Conservation (phyloP, 1,140 invertebrate species). For the Tetragnatha versicolor region DNA sequence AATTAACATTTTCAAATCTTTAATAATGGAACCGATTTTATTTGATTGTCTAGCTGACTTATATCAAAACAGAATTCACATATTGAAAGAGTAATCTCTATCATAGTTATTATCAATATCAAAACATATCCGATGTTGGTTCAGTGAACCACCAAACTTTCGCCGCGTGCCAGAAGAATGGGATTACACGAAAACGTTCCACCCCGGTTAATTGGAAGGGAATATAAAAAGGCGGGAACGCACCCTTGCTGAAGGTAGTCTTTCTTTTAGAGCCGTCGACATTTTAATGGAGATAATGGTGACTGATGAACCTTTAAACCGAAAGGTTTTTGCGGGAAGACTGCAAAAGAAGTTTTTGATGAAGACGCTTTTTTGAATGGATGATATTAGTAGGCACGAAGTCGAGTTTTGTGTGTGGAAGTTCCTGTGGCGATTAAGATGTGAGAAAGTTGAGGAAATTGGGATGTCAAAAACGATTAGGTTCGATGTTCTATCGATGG, state of each 20-base stretch:
- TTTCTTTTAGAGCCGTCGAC: neutral
- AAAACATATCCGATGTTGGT: too few relatives aligned
- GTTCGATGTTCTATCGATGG: neutral
- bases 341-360: neutral
- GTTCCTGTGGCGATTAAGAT: neutral
- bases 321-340: neutral
- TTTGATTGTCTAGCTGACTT: too few relatives aligned
- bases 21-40: too few relatives aligned
- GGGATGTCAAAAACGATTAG: conserved; percentile 6
- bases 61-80: too few relatives aligned
- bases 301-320: conserved; percentile 29
- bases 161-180: conserved; percentile 5
- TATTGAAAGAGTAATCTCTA: too few relatives aligned
- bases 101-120: too few relatives aligned
- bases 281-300: conserved; percentile 38
- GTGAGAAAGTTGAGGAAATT: conserved; percentile 6
- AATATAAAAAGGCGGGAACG: conserved; percentile 9
- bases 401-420: neutral
- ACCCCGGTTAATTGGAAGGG: conserved; percentile 15
- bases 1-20: too few relatives aligned
- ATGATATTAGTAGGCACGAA: too few relatives aligned
- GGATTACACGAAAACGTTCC: neutral
- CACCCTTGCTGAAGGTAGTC: neutral
- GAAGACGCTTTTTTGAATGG: neutral
- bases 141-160: neutral